Evolutionary conservation across 1,140 invertebrate genomes (phyloP), one percentile per base, ranked within the genome.

Genomic region (Colletes gigas): DNA sequence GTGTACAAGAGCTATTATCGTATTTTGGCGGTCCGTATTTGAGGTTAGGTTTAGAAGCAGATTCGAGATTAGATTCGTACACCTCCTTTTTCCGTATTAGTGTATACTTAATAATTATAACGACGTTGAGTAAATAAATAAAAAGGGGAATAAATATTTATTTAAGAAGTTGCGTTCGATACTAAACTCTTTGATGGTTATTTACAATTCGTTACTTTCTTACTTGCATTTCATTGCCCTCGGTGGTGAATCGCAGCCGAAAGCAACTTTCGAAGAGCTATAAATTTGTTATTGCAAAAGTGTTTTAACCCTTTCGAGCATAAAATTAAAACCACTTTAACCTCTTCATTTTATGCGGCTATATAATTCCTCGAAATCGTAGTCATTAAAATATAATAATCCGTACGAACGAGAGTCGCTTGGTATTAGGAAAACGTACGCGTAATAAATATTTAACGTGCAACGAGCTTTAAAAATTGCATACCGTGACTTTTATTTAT

Each of bases 211-310:
- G n/a, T 10, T n/a, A 76, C 14, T 55, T 67, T 63, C 59, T 63
- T 39, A 5, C 47, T n/a, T 50, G 17, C 30, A 6, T 12, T n/a
- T 57, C 14, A 9, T 68, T 69, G 7, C 41, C n/a, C 9, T 0
- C 14, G 6, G 39, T 44, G 15, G 30, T 50, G 72, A 63, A 50
- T 65, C 17, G 50, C 9, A 65, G 63, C 15, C 19, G 0, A 44
- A 55, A 7, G 39, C 8, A 55, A 21, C 73, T 76, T 67, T 76
- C 39, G 0, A 67, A 21, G 0, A 14, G 50, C 19, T 39, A 44
- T 76, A 41, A 75, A 67, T 67, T 67, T 55, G n/a, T 47, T 57
- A 67, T 52, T 39, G 44, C 75, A 60, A 70, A 70, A 60, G 67
- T 60, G 69, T 41, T 60, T 66, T 70, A 60, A 41, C 21, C 75